A percentile compares a stretch with the other conserved stretches of the same genome.
Conservation (phyloP, 2,113 vertebrate genomes). For the Gorsachius goisagi region DNA sequence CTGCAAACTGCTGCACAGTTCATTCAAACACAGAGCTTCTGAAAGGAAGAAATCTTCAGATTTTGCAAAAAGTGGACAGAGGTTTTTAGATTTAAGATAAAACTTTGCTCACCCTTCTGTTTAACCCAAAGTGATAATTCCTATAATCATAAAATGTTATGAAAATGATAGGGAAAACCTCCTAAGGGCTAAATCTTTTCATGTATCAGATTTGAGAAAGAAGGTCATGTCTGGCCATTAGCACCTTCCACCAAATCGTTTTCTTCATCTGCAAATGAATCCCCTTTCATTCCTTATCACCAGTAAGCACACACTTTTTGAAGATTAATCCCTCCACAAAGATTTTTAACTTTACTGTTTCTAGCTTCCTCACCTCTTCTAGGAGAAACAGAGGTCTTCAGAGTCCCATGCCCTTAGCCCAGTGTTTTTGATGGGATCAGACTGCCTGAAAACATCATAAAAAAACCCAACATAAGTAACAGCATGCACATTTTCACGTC, state of each 20-base stretch:
- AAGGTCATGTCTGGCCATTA: background rate
- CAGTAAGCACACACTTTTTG: background rate
- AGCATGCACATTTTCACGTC: background rate
- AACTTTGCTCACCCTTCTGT: background rate
- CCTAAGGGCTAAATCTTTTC: background rate
- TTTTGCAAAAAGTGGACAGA: background rate
- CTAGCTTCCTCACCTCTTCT: constrained; percentile 13
- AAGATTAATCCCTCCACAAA: background rate
- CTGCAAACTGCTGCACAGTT: background rate
- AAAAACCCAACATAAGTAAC: background rate
- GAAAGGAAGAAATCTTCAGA: background rate
- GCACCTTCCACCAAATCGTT: background rate
- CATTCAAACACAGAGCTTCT: background rate
- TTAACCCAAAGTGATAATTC: background rate
- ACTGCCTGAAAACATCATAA: background rate
- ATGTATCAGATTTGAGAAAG: background rate
- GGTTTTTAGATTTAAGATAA: background rate
- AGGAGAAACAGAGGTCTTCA: constrained; percentile 19
- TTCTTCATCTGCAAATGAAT: background rate
- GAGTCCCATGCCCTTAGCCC: background rate
- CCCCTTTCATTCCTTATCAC: background rate
- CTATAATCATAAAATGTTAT: background rate
- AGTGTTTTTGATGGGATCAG: background rate
- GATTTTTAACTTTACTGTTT: background rate
- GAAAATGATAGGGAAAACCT: background rate